Evolutionary conservation across 2,797 vertebrate species (phyloP), one percentile per base, ranked within the genome.

Genomic region (Ctenopoma multispine): DNA sequence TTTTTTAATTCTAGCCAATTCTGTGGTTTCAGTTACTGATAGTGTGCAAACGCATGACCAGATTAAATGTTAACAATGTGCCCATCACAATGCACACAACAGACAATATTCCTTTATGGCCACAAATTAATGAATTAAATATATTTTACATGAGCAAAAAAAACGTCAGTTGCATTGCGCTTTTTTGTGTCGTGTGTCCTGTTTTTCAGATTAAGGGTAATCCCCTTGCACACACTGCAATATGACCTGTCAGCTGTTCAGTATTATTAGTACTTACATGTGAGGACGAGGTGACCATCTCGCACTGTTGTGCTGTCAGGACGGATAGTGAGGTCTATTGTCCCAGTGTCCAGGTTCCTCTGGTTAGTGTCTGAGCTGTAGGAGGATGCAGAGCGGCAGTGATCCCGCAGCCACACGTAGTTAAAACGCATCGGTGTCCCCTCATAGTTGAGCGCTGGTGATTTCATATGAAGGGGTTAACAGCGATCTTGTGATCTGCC

Each of bases 331-430:
- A 98, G 94, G 38, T 97, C 95, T 27, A 99, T 93, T 0, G 90
- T 94, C 7, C 92, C 95, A 0, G 97, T 97, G 90, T 99, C 97
- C 82, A 97, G 41, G 88, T 91, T 96, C 31, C 96, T 96, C 88
- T 99, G 97, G 80, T 95, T 93, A 0, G 97, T 99, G 69, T 94
- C 91, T 51, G 88, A 4, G 50, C 97, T 96, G 91, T 93, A 98
- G 49, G 96, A 97, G 10, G 95, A 94, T 0, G 92, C 90, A 0
- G 96, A 97, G 68, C 94, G 95, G 81, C 97, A 99, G 90, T 98
- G 96, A 68, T 99, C 97, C 46, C 97, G 89, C 80, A 99, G 94
- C 97, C 97, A 99, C 48, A 98, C 92, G 1, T 97, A 98, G 65
- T 96, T 94, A 4, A 99, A 93, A 27, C 80, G 92, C 95, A 97